Evolutionary conservation across 2,113 vertebrate species (phyloP).

Genomic region (Colinus virginianus): DNA sequence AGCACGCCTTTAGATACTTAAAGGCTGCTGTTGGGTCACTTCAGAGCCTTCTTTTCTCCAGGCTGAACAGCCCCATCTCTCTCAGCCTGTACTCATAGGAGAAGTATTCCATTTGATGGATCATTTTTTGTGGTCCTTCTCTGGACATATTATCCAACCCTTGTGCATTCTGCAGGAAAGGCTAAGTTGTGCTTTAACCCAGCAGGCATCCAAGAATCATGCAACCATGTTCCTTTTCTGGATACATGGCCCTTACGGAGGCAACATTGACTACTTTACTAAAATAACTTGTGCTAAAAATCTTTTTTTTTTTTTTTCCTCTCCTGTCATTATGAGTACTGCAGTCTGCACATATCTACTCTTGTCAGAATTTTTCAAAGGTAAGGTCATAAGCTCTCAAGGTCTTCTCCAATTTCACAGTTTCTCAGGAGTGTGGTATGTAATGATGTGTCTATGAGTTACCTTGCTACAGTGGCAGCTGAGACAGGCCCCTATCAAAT

Average conservation of each 20-base stretch:
- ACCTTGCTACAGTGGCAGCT: neutral
- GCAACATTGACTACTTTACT: neutral
- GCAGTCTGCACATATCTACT: neutral
- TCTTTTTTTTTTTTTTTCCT: fast-evolving
- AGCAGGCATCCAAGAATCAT: neutral
- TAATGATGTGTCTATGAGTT: neutral
- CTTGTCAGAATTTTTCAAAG: neutral
- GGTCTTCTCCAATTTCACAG: neutral
- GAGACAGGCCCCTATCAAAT: neutral
- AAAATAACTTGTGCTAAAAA: neutral
- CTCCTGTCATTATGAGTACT: neutral
- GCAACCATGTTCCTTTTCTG: neutral
- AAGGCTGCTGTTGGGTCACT: too few relatives aligned
- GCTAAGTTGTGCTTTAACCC: neutral
- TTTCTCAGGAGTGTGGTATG: neutral
- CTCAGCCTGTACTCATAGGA: too few relatives aligned
- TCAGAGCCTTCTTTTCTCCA: too few relatives aligned
- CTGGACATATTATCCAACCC: too few relatives aligned
- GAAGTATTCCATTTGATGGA: too few relatives aligned
- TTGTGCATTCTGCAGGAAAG: neutral
- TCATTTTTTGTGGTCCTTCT: too few relatives aligned
- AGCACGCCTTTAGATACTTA: too few relatives aligned
- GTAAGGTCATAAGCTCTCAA: neutral
- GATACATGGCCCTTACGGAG: neutral
- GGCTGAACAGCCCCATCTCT: too few relatives aligned